Evolutionary conservation across 1,140 invertebrate genomes (phyloP).

Genomic region (Lethocerus indicus): DNA sequence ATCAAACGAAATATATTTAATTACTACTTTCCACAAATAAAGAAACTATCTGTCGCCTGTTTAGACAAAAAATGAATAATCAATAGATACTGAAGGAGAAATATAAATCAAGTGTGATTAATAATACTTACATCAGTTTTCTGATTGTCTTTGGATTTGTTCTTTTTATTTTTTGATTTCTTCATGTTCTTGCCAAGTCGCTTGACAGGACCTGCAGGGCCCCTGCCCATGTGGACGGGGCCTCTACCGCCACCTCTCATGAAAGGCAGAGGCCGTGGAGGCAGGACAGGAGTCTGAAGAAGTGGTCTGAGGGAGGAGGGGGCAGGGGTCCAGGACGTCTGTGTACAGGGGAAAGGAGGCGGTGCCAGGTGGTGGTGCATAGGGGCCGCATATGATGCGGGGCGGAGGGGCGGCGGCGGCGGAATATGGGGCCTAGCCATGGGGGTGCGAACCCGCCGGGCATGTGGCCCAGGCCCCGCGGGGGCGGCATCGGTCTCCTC

Average conservation of each 20-base stretch:
- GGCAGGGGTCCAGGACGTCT: slow-evolving; percentile 5
- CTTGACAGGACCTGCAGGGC: not conserved
- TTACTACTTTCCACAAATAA: no score
- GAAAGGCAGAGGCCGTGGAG: slow-evolving; percentile 6
- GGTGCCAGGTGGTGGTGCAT: slow-evolving; percentile 9
- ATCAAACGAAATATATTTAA: no score
- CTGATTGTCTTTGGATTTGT: not conserved
- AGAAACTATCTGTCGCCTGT: no score
- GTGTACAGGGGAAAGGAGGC: slow-evolving; percentile 2
- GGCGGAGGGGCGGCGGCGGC: slow-evolving; percentile 1
- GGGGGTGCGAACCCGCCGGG: no score
- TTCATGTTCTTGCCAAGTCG: slow-evolving; percentile 2
- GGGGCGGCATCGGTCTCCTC: slow-evolving; percentile 5
- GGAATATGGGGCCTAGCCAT: no score
- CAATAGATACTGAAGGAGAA: no score
- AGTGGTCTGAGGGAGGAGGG: slow-evolving; percentile 6
- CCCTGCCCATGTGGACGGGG: not conserved
- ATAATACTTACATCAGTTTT: slow-evolving; percentile 3
- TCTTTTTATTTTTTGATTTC: slow-evolving; percentile 6
- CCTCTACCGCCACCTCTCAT: slow-evolving; percentile 3
- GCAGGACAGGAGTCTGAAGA: slow-evolving; percentile 7
- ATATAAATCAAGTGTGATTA: no score
- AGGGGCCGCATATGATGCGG: not conserved
- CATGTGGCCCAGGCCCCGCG: no score
- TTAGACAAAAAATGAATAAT: no score